A percentile compares a stretch with the other conserved stretches of the same genome.
Conservation (phyloP, 92 coral and sea anemone species). For the Bergia sp. region DNA sequence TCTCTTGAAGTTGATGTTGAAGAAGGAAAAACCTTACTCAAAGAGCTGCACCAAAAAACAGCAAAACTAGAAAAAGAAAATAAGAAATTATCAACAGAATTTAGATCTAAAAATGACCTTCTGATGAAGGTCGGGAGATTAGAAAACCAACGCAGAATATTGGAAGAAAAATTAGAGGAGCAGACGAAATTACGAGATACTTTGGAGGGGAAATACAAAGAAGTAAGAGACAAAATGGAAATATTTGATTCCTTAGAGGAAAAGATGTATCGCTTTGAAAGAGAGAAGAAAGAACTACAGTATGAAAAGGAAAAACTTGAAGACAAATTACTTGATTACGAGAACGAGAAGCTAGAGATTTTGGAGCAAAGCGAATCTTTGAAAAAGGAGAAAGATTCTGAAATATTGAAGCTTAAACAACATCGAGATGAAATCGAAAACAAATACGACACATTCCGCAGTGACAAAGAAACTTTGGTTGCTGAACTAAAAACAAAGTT, state of each 20-base stretch:
- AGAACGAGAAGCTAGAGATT: slow-evolving; percentile 39
- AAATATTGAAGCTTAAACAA: slow-evolving; percentile 47
- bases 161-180: slow-evolving; percentile 73
- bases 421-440: slow-evolving; percentile 57
- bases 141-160: slow-evolving; percentile 70
- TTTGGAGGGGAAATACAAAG: slow-evolving; percentile 66
- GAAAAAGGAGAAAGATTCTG: slow-evolving; percentile 35
- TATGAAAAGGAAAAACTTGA: slow-evolving; percentile 52
- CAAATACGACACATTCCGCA: slow-evolving; percentile 43
- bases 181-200: slow-evolving; percentile 56
- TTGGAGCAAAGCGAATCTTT: neutral
- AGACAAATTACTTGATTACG: slow-evolving; percentile 55
- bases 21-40: slow-evolving; percentile 42
- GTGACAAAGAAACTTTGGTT: slow-evolving; percentile 68
- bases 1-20: slow-evolving; percentile 61
- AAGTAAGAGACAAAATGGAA: slow-evolving; percentile 69
- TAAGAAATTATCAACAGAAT: slow-evolving; percentile 57
- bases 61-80: slow-evolving; percentile 74
- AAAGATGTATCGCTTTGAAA: slow-evolving; percentile 76
- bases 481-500: slow-evolving; percentile 67
- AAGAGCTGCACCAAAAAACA: slow-evolving; percentile 56
- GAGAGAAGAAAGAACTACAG: slow-evolving; percentile 74
- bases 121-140: slow-evolving; percentile 66
- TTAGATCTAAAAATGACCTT: slow-evolving; percentile 74
- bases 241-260: slow-evolving; percentile 86